Conservation (phyloP, 2,113 vertebrate genomes). For the Toxostoma redivivum region DNA sequence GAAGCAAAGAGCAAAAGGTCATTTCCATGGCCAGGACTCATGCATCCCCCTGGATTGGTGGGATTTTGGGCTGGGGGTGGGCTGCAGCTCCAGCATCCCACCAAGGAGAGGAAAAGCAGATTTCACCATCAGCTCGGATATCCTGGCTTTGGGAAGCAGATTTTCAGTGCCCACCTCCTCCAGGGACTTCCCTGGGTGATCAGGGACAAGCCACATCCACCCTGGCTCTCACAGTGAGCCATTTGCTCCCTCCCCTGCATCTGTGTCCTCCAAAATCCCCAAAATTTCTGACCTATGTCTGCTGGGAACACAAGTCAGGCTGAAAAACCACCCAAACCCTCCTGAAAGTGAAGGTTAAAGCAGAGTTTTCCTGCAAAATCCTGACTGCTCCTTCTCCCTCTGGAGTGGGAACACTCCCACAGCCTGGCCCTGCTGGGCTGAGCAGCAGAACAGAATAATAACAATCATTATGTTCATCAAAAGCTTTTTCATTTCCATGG, state of each 20-base stretch:
- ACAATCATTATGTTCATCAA: neutral
- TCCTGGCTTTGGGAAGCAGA: neutral
- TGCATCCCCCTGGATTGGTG: neutral
- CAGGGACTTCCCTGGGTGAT: neutral
- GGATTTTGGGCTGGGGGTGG: neutral
- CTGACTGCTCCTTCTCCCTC: neutral
- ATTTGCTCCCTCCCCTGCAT: neutral
- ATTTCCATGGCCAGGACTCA: neutral
- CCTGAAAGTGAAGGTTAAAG: neutral
- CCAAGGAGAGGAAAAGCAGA: neutral
- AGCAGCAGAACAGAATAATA: neutral
- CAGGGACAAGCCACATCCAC: neutral
- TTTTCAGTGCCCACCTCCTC: neutral
- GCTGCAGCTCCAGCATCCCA: neutral
- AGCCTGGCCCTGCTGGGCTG: neutral
- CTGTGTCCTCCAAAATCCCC: neutral
- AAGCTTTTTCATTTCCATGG: neutral
- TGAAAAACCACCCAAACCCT: neutral
- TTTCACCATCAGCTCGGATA: rapidly evolving
- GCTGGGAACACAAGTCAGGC: neutral
- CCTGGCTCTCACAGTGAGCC: neutral
- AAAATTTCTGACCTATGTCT: neutral
- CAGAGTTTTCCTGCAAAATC: neutral
- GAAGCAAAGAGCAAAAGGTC: neutral
- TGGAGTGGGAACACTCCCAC: rapidly evolving